Base-by-base conservation (phyloP, 92 coral and sea anemone species). In the Pocillopora grandis region DNA sequence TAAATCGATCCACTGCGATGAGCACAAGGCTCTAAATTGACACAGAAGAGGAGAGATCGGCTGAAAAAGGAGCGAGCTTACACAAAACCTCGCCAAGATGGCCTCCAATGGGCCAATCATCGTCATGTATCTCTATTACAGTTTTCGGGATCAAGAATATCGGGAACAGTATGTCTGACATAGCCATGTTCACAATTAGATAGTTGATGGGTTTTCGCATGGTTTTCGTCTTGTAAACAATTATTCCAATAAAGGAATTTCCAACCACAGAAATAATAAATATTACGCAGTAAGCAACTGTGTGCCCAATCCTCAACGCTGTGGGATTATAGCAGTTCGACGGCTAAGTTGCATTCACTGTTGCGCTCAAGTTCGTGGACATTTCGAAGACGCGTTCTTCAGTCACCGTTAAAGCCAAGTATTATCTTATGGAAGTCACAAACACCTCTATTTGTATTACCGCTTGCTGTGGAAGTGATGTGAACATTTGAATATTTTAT, bases 151-250 rank as follows among this genome's bases (percentile, higher is more conserved):
- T 42, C 4, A 3, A 42, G 52, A 66, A 27, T 20, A 66, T 66
- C 37, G 71, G 12, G 0, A 21, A 20, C 37, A 72, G 59, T 31
- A 48, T 61, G 18, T 37, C 58, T n/a, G 76, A 72, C 60, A 19
- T 48, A 17, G 71, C 71, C 71, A 66, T 66, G 71, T 66, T 66
- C 3, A 66, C 36, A 36, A 66, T 27, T 66, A 66, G 33, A 27
- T 21, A 27, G 36, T 42, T 72, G 27, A 72, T 72, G 8, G 76
- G 76, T 48, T 49, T 72, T 18, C 76, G 49, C 33, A 72, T 37
- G 12, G 76, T 72, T 49, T 72, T 42, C 1, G 61, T 42, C 60
- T 18, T 72, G 59, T 72, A 72, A 15, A 72, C 76, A 72, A 72
- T 72, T 18, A 72, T n/a, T 48, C 58, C 76, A 15, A 72, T 72